These are phyloP conservation scores for Nematolebias whitei DNA, from an alignment of 2,113 vertebrate genomes.

Conservation along the genomic window DNA sequence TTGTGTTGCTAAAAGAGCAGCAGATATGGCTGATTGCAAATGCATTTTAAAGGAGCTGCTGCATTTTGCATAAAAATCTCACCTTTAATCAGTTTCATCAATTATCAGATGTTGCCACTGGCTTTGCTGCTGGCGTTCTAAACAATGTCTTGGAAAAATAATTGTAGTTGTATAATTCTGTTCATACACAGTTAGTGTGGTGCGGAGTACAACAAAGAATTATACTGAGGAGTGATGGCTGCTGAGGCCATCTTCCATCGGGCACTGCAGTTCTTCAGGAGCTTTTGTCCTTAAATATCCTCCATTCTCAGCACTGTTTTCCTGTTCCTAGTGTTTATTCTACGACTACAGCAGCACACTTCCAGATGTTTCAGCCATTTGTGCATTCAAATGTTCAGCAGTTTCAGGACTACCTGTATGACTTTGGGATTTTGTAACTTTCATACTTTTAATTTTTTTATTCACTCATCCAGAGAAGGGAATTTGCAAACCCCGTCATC, in stretches of 20 bases:
- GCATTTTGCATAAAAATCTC: conserved; percentile 26
- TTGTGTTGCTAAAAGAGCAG: not conserved
- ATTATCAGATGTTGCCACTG: conserved; percentile 16
- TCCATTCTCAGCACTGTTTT: not conserved
- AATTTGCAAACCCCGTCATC: too few relatives aligned
- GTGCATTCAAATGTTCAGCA: too few relatives aligned
- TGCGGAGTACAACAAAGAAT: not conserved
- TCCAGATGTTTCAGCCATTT: too few relatives aligned
- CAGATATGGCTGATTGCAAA: not conserved
- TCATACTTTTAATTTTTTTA: too few relatives aligned
- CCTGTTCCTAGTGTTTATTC: not conserved
- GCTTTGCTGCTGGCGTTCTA: conserved; percentile 24
- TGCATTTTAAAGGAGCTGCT: not conserved
- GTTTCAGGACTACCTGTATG: too few relatives aligned
- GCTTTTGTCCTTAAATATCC: not conserved
- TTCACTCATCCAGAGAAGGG: too few relatives aligned
- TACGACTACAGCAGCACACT: not conserved
- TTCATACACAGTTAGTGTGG: not conserved
- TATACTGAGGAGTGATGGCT: not conserved
- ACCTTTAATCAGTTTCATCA: conserved; percentile 27
- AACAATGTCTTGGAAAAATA: conserved; percentile 11
- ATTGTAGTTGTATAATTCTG: conserved; percentile 10
- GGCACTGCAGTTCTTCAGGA: not conserved
- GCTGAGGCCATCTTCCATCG: not conserved
- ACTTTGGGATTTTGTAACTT: too few relatives aligned